Percentiles rank a stretch among this genome's conserved stretches.
These are phyloP conservation scores for Apoda limacodes DNA, from an alignment of 2,888 invertebrate genomes.

Conservation along the genomic window DNA sequence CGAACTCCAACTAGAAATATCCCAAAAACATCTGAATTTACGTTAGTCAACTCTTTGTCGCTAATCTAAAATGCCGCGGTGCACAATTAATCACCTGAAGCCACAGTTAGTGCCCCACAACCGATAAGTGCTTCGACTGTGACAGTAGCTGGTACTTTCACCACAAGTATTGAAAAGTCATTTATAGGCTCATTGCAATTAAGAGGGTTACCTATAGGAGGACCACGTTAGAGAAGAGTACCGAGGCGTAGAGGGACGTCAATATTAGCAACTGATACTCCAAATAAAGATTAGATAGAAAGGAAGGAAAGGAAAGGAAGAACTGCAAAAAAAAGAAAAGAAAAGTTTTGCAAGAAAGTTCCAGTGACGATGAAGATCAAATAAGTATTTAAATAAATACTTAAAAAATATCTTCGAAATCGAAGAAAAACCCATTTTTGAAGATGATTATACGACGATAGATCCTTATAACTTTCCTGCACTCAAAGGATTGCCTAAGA, in stretches of 20 bases:
- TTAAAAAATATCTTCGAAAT: no score
- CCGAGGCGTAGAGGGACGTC: background rate
- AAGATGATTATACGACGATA: constrained; percentile 10
- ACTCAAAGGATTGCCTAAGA: no score
- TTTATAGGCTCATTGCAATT: background rate
- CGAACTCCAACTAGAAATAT: no score
- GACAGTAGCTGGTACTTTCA: background rate
- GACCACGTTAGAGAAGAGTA: background rate
- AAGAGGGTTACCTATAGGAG: background rate
- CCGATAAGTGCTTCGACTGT: background rate
- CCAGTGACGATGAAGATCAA: constrained; percentile 2
- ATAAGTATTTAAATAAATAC: constrained; percentile 4
- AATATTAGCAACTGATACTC: constrained; percentile 1
- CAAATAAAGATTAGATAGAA: background rate
- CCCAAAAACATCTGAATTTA: no score
- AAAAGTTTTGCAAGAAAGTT: no score
- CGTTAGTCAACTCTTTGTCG: no score
- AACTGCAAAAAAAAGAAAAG: constrained; percentile 1
- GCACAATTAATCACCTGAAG: constrained; percentile 1
- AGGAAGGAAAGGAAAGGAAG: background rate
- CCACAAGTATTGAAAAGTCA: background rate
- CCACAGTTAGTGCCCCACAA: background rate
- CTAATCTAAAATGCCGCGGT: no score
- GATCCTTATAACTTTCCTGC: constrained; percentile 9
- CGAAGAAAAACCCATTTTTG: constrained; percentile 2